Evolutionary conservation across 2,797 vertebrate genomes (phyloP), one percentile per base, ranked within the genome.

Genomic region (Anguilla anguilla): DNA sequence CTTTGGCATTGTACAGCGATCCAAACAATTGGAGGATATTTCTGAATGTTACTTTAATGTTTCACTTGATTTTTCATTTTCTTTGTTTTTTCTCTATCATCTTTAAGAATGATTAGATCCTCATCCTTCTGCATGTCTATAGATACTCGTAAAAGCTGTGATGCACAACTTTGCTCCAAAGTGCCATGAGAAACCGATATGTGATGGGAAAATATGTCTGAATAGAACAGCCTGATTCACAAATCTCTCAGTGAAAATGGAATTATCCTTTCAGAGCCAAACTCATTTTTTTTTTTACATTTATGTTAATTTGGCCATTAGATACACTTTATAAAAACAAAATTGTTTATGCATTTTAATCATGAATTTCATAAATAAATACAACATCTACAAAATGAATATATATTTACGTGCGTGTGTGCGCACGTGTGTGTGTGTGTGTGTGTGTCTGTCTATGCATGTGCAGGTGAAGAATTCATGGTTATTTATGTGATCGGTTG

Each of bases 1-100:
- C 97, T 98, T 97, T 98, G 95, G 96, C 96, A 96, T 97, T 98
- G 97, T 97, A 96, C 96, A 96, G 95, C 96, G 95, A 95, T 96
- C 96, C 95, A 96, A 96, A 97, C 97, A 98, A 98, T 97, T 96
- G 97, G 95, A 94, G 95, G 96, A 95, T 95, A 97, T 97, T 97
- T 97, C 96, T 96, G 95, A 97, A 95, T 96, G 96, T 96, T 96
- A 95, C 96, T 96, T 82, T 95, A 95, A 97, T 97, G 97, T 97
- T 97, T 92, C 94, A 95, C 96, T 96, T 95, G 95, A 98, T 97
- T 96, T 96, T 94, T 95, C 95, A 90, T 53, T 15, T 92, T 94
- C 95, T 96, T 95, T 96, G 93, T 95, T 95, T 96, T 95, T 93
- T 94, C 96, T 79, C 95, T 96, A 92, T 96, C 93, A 95, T 94